Conservation (phyloP, 2,888 invertebrate genomes). For the Pterobdella sp. region DNA sequence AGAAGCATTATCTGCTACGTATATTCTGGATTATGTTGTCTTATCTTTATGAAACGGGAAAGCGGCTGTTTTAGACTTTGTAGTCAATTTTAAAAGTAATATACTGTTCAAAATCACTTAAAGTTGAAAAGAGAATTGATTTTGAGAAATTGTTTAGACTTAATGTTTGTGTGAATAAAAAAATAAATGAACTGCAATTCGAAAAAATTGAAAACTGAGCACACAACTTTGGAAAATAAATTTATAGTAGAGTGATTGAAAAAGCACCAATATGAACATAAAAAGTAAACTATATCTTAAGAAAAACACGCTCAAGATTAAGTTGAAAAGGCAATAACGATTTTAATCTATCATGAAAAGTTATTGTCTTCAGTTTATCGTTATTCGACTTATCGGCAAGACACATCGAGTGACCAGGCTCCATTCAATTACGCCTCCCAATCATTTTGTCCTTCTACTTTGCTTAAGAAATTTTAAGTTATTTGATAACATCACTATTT, state of each 20-base stretch:
- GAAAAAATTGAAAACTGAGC: not conserved
- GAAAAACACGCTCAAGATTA: conserved; percentile 10
- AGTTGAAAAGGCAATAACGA: conserved; percentile 14
- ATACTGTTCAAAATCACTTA: not conserved
- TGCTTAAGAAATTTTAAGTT: too few species aligned
- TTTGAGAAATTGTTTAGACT: not conserved
- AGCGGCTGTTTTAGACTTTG: not conserved
- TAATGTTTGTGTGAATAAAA: not conserved
- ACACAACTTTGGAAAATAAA: not conserved
- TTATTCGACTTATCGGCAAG: conserved; percentile 7
- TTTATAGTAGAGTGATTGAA: not conserved
- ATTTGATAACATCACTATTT: too few species aligned
- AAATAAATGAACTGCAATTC: not conserved
- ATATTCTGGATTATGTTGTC: not conserved
- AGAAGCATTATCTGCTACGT: conserved; percentile 12
- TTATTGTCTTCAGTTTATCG: conserved; percentile 11
- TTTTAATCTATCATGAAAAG: conserved; percentile 10
- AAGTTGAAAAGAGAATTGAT: not conserved
- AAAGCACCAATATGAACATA: not conserved
- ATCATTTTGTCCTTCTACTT: not conserved
- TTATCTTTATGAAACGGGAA: conserved; percentile 11
- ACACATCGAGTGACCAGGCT: not conserved
- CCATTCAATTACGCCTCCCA: conserved; percentile 1
- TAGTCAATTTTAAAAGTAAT: not conserved
- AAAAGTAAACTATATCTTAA: conserved; percentile 8